phyloP scores from a whole-genome alignment of 2,797 vertebrate genomes.

The Danio kyathit region DNA sequence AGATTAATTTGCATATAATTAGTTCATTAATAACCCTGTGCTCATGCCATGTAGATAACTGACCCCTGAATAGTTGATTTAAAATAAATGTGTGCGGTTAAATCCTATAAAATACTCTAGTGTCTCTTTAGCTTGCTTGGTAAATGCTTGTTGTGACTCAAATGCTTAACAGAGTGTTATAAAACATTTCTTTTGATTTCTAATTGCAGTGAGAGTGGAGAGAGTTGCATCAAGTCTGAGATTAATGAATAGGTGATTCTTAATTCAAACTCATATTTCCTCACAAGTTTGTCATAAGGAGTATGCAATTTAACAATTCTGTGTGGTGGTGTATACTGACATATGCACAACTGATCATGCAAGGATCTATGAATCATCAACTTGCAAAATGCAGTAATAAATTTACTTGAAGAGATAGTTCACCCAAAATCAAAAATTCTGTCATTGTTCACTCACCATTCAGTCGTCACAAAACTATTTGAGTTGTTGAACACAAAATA shows the following conservation, averaged over 20 bases:
- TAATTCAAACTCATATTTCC: background rate
- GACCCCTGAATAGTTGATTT: background rate
- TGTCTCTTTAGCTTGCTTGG: background rate
- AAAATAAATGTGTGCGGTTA: background rate
- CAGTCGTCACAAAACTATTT: too few species aligned
- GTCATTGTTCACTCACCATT: too few species aligned
- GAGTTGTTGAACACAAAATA: too few species aligned
- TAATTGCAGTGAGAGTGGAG: background rate
- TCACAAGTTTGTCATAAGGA: background rate
- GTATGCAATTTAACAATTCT: background rate
- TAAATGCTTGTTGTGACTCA: background rate
- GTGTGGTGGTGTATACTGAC: background rate
- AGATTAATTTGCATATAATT: constrained; percentile 16
- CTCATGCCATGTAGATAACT: background rate
- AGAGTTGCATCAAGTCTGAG: background rate
- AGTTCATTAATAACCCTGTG: constrained; percentile 13
- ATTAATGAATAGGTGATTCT: background rate
- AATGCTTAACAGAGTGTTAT: background rate
- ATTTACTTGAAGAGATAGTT: too few species aligned
- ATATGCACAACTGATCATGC: background rate
- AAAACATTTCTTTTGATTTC: background rate
- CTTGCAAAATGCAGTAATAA: background rate
- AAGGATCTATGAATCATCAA: background rate
- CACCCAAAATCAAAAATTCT: too few species aligned
- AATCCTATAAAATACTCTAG: background rate